These are phyloP conservation scores for Dromiciops gliroides DNA, from an alignment of 2,113 vertebrate genomes.

Conservation along the genomic window DNA sequence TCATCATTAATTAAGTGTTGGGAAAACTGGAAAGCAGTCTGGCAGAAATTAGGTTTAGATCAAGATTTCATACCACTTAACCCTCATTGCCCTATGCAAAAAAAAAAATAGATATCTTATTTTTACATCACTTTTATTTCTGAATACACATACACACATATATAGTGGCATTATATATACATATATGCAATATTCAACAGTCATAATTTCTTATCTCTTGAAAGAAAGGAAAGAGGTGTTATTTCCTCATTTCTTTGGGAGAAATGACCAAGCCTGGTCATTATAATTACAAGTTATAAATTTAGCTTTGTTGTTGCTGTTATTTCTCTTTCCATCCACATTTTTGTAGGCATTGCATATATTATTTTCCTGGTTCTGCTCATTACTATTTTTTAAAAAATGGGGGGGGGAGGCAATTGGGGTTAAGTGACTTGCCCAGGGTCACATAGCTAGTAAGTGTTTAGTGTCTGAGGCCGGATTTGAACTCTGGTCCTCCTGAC, in stretches of 20 bases:
- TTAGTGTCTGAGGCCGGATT: no score
- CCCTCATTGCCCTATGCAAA: no score
- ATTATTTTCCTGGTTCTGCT: neutral
- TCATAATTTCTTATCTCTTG: neutral
- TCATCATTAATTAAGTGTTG: neutral
- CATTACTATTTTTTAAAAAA: neutral
- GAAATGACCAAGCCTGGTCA: neutral
- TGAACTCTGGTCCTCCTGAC: no score
- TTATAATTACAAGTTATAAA: neutral
- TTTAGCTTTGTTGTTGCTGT: neutral
- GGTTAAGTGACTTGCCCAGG: no score
- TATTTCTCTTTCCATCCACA: neutral
- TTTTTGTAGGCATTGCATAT: neutral
- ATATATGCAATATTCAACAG: neutral
- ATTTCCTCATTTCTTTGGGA: neutral
- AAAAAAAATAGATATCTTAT: neutral
- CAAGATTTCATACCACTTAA: neutral
- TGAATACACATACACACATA: neutral
- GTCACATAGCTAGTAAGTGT: no score
- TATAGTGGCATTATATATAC: neutral
- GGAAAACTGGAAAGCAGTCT: neutral
- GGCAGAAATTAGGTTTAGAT: neutral
- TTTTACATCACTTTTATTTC: neutral
- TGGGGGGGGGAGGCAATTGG: no score
- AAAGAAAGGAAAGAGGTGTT: neutral